Percentiles rank a stretch among this genome's conserved stretches.
phyloP scores from a whole-genome alignment of 2,797 vertebrate species.

The Poecilia velifera region DNA sequence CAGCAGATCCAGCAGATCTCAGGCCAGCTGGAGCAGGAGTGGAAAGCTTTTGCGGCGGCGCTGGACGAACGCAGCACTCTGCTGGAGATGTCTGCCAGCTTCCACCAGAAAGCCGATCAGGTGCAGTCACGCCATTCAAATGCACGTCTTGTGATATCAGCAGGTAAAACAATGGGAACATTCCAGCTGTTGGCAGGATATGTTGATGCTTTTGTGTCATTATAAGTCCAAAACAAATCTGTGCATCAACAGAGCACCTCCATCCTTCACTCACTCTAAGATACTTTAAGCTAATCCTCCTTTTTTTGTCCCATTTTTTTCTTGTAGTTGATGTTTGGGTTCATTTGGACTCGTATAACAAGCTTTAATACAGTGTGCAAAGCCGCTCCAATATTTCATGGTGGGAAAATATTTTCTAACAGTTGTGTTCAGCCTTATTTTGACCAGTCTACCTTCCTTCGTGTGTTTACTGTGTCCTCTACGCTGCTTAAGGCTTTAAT shows the following conservation, averaged over 20 bases:
- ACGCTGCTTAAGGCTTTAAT: neutral
- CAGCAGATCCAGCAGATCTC: constrained; percentile 99
- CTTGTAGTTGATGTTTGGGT: neutral
- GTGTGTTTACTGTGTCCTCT: neutral
- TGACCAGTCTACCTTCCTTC: neutral
- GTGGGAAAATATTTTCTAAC: neutral
- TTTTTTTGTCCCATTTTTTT: neutral
- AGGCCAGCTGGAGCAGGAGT: constrained; percentile 95
- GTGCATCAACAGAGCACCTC: neutral
- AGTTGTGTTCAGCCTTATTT: neutral
- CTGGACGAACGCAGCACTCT: constrained; percentile 97
- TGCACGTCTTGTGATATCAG: neutral
- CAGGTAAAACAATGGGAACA: neutral
- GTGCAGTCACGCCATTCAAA: constrained; percentile 63
- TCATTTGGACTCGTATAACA: neutral
- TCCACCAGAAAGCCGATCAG: constrained; percentile 99
- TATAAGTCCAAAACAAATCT: neutral
- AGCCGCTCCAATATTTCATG: neutral
- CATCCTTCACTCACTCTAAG: neutral
- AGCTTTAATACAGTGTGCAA: neutral
- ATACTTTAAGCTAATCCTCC: neutral
- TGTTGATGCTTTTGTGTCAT: neutral
- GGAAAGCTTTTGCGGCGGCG: constrained; percentile 97
- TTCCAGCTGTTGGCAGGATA: neutral
- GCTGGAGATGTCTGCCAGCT: constrained; percentile 97